Base-by-base conservation (phyloP, 2,888 invertebrate genomes). In the Crossocerus cetratus region DNA sequence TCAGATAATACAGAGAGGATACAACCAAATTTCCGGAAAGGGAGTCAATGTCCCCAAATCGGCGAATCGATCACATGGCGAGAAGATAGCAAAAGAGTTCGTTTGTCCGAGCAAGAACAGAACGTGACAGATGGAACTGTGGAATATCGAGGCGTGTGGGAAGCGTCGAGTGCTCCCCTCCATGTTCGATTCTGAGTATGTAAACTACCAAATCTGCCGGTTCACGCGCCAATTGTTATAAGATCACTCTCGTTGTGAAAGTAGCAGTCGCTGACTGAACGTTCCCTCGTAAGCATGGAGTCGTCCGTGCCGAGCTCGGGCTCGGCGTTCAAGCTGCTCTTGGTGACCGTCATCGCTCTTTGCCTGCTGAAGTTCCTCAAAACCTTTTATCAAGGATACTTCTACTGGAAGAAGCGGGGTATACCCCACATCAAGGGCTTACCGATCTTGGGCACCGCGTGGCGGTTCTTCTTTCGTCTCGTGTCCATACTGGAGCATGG, bases 331-430 rank as follows among this genome's bases (percentile, higher is more conserved):
- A 18, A 13, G 16, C n/a, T 69, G 13, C n/a, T 78, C 11, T 21
- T 71, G n/a, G 22, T 43, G 14, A 23, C 60, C 32, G 1, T 78
- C 11, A 4, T 79, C 21, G n/a, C 5, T 0, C 13, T 82, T 4
- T 59, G 49, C 4, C n/a, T 66, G 2, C 2, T 68, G 0, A 75
- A 72, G 57, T 0, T 75, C 1, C 3, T 0, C 53, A 1, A 2
- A 61, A 3, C 11, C 11, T 32, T 0, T 72, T 14, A 70, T 14
- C 23, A 23, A 2, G 77, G 78, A 18, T 32, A 20, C 3, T 76
- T 65, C 0, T 85, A 83, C 55, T 88, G 87, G 86, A 78, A 60
- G 20, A 69, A 65, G 0, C 75, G 68, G 2, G 74, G 74, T 2
- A 53, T 86, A 11, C 82, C 86, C 0, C 72, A 72, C 20, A 0